Percentiles rank a stretch among this genome's conserved stretches.
phyloP scores from a whole-genome alignment of 2,113 vertebrate species.

The Talpa occidentalis region DNA sequence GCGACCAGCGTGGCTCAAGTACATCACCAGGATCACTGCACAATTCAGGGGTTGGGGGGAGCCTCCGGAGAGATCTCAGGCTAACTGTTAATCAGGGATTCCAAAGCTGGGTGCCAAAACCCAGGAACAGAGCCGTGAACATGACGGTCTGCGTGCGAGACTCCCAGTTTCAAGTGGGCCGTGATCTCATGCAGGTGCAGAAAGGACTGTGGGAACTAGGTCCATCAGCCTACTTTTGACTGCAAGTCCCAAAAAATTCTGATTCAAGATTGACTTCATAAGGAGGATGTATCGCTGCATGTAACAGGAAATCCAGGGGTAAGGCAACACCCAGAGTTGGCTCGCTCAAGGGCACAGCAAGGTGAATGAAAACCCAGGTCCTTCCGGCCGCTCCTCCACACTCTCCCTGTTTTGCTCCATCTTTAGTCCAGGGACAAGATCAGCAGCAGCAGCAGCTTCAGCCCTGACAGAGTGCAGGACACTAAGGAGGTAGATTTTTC shows the following conservation, averaged over 20 bases:
- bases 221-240: not conserved
- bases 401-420: not conserved
- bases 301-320: not conserved
- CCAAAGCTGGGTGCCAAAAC: not conserved
- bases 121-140: not conserved
- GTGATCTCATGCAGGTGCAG: not conserved
- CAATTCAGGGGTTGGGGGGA: not conserved
- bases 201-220: not conserved
- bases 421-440: not conserved
- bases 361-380: not conserved
- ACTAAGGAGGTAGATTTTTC: not conserved
- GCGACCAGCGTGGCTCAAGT: not conserved
- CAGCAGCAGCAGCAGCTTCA: not conserved
- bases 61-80: not conserved
- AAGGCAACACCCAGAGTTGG: not conserved
- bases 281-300: too few relatives aligned
- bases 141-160: not conserved
- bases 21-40: not conserved
- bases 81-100: not conserved
- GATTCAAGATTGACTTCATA: not conserved
- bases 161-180: not conserved
- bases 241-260: not conserved
- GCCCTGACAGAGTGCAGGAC: not conserved
- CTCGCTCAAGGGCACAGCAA: not conserved
- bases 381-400: not conserved